These are phyloP conservation scores for Drosophila silvestris DNA, from an alignment of 2,888 invertebrate genomes.

Conservation along the genomic window DNA sequence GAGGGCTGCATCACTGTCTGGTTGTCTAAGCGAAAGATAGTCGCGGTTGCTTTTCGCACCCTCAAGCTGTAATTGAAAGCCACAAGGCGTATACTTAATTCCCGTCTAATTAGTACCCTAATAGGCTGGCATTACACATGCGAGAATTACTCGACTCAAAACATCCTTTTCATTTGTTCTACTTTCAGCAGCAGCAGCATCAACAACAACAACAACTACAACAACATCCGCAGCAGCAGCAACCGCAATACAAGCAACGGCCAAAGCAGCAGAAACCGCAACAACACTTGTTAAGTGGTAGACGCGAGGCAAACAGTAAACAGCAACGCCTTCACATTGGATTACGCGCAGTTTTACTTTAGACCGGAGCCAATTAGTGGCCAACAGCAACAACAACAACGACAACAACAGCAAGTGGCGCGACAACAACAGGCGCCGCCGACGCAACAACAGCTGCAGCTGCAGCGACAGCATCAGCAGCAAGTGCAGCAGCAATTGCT, in stretches of 20 bases:
- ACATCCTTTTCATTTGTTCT: slow-evolving; percentile 51
- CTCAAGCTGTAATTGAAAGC: slow-evolving; percentile 31
- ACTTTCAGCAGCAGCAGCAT: slow-evolving; percentile 51
- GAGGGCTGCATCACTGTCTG: slow-evolving; percentile 14
- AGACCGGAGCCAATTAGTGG: slow-evolving; percentile 85
- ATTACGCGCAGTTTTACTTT: slow-evolving; percentile 85
- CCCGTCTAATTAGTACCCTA: slow-evolving; percentile 66
- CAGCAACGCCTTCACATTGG: slow-evolving; percentile 83
- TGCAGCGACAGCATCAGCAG: slow-evolving; percentile 68
- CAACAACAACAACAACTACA: slow-evolving; percentile 32
- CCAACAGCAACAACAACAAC: slow-evolving; percentile 80
- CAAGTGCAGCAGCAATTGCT: slow-evolving; percentile 76
- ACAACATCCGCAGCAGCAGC: slow-evolving; percentile 21
- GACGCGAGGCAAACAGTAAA: slow-evolving; percentile 63
- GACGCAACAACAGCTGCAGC: slow-evolving; percentile 56
- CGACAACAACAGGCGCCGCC: slow-evolving; percentile 58
- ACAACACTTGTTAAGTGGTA: slow-evolving; percentile 52
- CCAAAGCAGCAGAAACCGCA: slow-evolving; percentile 39
- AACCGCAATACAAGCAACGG: slow-evolving; percentile 20
- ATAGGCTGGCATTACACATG: slow-evolving; percentile 34
- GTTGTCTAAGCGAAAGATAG: not conserved
- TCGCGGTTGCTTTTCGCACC: slow-evolving; percentile 11
- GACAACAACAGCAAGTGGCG: slow-evolving; percentile 56
- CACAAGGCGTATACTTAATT: slow-evolving; percentile 56
- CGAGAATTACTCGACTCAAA: slow-evolving; percentile 50